Conservation (phyloP, 2,113 vertebrate genomes). For the Pseudorectes ferrugineus region DNA sequence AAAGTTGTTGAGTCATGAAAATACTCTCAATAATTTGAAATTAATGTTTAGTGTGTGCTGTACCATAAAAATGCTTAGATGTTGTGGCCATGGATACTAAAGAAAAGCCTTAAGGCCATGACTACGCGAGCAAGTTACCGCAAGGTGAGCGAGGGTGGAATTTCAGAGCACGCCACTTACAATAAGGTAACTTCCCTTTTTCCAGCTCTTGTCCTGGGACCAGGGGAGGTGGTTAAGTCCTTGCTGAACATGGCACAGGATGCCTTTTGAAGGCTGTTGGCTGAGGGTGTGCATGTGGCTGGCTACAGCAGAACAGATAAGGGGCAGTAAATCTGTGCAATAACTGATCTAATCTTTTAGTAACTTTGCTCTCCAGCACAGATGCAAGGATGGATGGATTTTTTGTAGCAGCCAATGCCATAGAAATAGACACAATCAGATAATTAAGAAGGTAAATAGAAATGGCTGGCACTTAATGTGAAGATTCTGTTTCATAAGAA, state of each 20-base stretch:
- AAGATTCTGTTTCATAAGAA: neutral
- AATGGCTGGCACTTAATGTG: neutral
- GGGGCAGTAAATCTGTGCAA: neutral
- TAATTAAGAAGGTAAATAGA: neutral
- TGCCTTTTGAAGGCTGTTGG: neutral
- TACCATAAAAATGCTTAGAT: conserved; percentile 48
- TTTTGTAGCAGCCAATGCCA: neutral
- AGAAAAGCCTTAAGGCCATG: conserved; percentile 45
- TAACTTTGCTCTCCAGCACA: neutral
- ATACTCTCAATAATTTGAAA: conserved; percentile 59
- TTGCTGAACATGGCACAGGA: neutral
- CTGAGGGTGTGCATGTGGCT: neutral
- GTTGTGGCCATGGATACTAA: conserved; percentile 40
- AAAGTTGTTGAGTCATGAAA: conserved; percentile 61
- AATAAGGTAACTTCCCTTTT: conserved; percentile 1
- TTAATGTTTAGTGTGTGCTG: conserved; percentile 40
- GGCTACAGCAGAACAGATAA: neutral
- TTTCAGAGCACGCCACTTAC: neutral
- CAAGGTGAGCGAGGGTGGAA: conserved; percentile 25
- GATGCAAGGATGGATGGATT: neutral
- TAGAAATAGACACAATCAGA: neutral
- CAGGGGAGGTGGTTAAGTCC: neutral
- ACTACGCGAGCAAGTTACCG: conserved; percentile 35
- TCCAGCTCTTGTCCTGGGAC: neutral
- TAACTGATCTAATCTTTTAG: neutral